Evolutionary conservation across 2,888 invertebrate species (phyloP), one percentile per base, ranked within the genome.

Genomic region (Aspidapion aeneum): DNA sequence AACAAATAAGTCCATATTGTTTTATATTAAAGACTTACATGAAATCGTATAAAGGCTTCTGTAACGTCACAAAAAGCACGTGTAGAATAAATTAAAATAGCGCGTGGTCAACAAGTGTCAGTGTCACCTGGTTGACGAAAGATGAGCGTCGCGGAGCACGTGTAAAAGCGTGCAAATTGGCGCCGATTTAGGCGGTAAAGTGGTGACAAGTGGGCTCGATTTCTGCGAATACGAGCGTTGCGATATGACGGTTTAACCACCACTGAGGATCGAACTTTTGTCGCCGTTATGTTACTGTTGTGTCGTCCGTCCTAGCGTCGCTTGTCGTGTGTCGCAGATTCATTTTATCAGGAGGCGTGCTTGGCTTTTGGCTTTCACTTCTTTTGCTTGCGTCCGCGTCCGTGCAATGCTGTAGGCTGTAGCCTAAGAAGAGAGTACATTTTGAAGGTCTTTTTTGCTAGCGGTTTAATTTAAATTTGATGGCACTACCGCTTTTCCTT

Each of bases 181-280:
- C 70, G 58, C 66, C 5, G 3, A 12, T 35, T 35, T 7, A 7
- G 12, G 35, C 35, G 35, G 3, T 35, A 35, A 35, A 35, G 3
- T 35, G 35, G 35, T 12, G 35, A 35, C 35, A 35, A 35, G 35
- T 35, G 35, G 35, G 3, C n/a, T 12, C 35, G 12, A 35, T 7
- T 35, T 12, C 35, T 35, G 35, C 35, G 35, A 35, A 35, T n/a
- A n/a, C 35, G 35, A 12, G 35, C n/a, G n/a, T n/a, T n/a, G n/a
- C 35, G 35, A 35, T 35, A 72, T 75, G 73, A 72, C 74, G 72
- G 74, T 72, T 70, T 70, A 71, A 72, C 74, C 72, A 75, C 74
- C 75, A 77, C 77, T 77, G 76, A 75, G 73, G 61, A 64, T 70
- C 70, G 73, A 72, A 71, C 35, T 73, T 73, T 74, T 75, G 76